These are phyloP conservation scores for Toxostoma redivivum DNA, from an alignment of 2,113 vertebrate genomes.

Conservation along the genomic window DNA sequence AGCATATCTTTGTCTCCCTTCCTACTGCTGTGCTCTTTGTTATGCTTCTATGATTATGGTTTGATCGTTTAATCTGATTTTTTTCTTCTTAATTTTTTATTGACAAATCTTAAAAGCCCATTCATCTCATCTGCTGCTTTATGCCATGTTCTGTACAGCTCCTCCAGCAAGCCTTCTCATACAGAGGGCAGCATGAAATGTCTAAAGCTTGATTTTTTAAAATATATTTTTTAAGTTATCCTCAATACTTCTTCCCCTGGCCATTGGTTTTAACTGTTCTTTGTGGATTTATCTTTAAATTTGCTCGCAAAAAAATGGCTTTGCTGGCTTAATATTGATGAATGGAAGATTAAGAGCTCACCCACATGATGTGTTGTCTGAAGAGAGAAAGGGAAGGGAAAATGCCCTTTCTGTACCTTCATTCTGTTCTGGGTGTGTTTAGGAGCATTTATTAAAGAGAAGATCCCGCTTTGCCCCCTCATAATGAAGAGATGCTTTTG, in stretches of 20 bases:
- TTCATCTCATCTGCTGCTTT: neutral
- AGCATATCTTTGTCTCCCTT: neutral
- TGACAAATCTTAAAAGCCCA: neutral
- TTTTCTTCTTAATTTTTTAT: neutral
- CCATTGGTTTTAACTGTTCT: neutral
- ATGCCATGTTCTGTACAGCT: fast-evolving
- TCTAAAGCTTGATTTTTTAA: neutral
- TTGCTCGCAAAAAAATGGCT: neutral
- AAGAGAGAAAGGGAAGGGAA: neutral
- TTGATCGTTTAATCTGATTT: neutral
- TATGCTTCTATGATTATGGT: neutral
- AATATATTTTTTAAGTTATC: neutral
- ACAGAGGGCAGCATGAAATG: neutral
- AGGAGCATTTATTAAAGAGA: neutral
- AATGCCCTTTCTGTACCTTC: neutral
- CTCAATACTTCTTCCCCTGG: neutral
- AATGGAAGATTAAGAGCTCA: neutral
- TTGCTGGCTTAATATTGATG: neutral
- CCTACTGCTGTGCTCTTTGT: fast-evolving
- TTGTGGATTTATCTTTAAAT: neutral
- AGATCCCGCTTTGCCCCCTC: fast-evolving
- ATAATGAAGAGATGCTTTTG: neutral
- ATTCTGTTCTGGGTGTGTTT: neutral
- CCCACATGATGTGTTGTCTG: neutral
- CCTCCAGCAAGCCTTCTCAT: neutral